Percentiles rank a stretch among this genome's conserved stretches.
phyloP scores from a whole-genome alignment of 2,113 vertebrate genomes.

The Sphaerodactylus townsendi region DNA sequence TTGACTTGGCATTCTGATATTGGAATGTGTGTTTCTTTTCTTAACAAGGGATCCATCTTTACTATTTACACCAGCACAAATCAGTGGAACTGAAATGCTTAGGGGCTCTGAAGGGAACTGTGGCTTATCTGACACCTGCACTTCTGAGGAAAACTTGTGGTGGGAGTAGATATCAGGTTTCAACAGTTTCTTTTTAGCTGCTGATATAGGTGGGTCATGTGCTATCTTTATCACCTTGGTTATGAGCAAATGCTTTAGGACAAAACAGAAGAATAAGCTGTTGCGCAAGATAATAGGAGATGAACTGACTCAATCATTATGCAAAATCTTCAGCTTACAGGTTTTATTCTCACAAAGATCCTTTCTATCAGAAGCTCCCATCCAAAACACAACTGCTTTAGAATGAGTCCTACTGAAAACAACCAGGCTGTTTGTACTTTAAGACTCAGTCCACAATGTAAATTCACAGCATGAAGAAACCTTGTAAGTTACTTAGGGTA shows the following conservation, averaged over 20 bases:
- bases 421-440: neutral
- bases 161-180: neutral
- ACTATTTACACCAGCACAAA: neutral
- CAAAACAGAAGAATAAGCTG: neutral
- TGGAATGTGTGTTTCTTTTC: neutral
- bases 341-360: neutral
- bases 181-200: slow-evolving; percentile 2
- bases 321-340: neutral
- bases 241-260: neutral
- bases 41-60: neutral
- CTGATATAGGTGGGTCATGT: neutral
- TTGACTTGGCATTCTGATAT: neutral
- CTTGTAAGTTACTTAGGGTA: neutral
- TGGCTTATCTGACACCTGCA: neutral
- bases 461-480: neutral
- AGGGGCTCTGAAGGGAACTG: neutral
- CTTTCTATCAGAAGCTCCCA: neutral
- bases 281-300: neutral
- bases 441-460: slow-evolving; percentile 3
- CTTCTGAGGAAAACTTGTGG: neutral
- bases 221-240: neutral
- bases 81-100: neutral
- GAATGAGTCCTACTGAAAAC: neutral
- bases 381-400: neutral
- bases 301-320: neutral